Percentiles rank a stretch among this genome's conserved stretches.
phyloP scores from a whole-genome alignment of 1,140 invertebrate species.

The Thalassaphorura encarpata region DNA sequence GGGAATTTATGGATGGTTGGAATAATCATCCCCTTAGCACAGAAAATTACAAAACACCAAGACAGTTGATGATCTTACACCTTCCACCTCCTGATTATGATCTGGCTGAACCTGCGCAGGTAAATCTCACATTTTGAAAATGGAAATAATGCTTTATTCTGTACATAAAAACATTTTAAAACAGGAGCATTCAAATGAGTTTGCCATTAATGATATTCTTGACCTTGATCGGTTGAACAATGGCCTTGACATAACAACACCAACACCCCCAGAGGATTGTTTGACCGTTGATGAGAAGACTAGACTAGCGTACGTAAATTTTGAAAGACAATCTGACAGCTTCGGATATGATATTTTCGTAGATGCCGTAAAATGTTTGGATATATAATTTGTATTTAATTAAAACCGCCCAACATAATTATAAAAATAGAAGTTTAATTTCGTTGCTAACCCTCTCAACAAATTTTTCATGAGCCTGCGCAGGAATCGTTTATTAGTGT shows the following conservation, averaged over 20 bases:
- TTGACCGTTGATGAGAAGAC: too few species aligned
- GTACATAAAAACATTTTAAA: background rate
- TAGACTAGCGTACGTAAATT: too few species aligned
- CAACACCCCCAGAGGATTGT: too few species aligned
- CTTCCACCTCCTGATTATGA: slow-evolving; percentile 1
- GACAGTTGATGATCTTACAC: slow-evolving; percentile 7
- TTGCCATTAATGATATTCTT: background rate
- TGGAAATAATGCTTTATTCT: background rate
- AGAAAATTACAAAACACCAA: slow-evolving; percentile 1
- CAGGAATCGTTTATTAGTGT: background rate
- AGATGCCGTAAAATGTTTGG: too few species aligned
- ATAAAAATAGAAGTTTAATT: too few species aligned
- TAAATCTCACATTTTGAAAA: background rate
- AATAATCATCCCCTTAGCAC: slow-evolving; percentile 8
- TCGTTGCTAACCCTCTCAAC: too few species aligned
- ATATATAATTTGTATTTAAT: too few species aligned
- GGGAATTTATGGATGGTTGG: slow-evolving; percentile 2
- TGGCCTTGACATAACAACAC: background rate
- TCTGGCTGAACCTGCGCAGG: background rate
- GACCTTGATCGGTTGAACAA: background rate
- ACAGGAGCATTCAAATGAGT: background rate
- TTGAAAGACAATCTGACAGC: too few species aligned
- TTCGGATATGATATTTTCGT: too few species aligned
- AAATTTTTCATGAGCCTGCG: background rate
- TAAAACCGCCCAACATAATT: too few species aligned